A percentile compares a stretch with the other conserved stretches of the same genome.
These are phyloP conservation scores for Eupeodes luniger DNA, from an alignment of 2,888 invertebrate genomes.

Conservation along the genomic window DNA sequence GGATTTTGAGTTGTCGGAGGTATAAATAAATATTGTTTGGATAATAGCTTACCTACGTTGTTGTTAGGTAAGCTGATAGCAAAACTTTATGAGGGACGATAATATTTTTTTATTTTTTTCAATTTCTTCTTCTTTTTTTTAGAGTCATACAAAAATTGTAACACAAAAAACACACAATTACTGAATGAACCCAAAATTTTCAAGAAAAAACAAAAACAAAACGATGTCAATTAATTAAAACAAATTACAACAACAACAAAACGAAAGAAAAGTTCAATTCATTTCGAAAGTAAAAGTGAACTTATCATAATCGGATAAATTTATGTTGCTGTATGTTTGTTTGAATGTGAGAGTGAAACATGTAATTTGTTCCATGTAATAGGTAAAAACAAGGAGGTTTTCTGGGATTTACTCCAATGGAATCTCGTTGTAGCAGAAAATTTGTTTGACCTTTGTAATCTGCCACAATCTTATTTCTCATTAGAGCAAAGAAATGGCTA, in stretches of 20 bases:
- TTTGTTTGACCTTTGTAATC: slow-evolving; percentile 27
- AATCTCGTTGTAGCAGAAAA: background rate
- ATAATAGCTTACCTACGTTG: slow-evolving; percentile 57
- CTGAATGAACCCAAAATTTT: background rate
- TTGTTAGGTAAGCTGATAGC: slow-evolving; percentile 67
- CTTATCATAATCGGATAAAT: background rate
- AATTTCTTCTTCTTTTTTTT: background rate
- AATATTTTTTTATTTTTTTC: background rate
- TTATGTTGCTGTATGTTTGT: background rate
- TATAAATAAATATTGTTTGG: slow-evolving; percentile 60
- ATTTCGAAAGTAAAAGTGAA: slow-evolving; percentile 14
- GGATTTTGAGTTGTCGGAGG: slow-evolving; percentile 29
- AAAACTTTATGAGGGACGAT: slow-evolving; percentile 53
- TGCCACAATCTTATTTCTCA: slow-evolving; percentile 11
- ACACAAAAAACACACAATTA: background rate
- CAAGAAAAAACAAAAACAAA: background rate
- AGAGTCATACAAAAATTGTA: background rate
- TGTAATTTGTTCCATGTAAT: background rate
- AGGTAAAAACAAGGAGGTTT: background rate
- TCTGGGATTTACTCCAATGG: background rate
- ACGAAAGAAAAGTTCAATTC: slow-evolving; percentile 21
- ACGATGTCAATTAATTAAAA: slow-evolving; percentile 16
- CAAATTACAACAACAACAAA: slow-evolving; percentile 8
- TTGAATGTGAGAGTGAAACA: background rate
- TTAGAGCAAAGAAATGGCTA: background rate